Percentiles rank a stretch among this genome's conserved stretches.
Evolutionary conservation across 2,888 invertebrate genomes (phyloP).

Genomic region (Kryphioiulus occultus): DNA sequence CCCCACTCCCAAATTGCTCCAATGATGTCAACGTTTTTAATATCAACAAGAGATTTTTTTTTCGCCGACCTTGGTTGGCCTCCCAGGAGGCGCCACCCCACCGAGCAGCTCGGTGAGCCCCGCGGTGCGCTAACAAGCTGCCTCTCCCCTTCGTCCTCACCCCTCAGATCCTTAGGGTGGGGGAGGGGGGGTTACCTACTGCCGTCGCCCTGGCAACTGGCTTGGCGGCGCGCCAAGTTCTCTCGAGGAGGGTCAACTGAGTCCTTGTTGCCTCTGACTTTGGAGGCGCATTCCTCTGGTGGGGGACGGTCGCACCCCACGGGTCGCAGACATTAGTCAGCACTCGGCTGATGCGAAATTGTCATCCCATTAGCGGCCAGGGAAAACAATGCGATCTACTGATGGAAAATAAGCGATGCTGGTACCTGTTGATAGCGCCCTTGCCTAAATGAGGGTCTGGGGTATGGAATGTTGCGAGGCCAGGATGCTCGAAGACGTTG

Average conservation of each 20-base stretch:
- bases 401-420: neutral
- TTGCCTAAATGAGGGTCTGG: neutral
- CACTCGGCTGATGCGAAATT: neutral
- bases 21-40: slow-evolving; percentile 25
- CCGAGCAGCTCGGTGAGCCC: slow-evolving; percentile 28
- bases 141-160: slow-evolving; percentile 14
- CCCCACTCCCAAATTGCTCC: neutral
- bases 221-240: neutral
- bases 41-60: neutral
- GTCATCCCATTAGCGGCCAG: neutral
- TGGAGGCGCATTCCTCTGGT: neutral
- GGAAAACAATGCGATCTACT: neutral
- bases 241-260: neutral
- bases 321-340: slow-evolving; percentile 3
- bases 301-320: neutral
- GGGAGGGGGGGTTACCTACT: slow-evolving; percentile 32
- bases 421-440: neutral
- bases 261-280: slow-evolving; percentile 3
- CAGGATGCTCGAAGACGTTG: neutral
- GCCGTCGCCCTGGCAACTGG: neutral
- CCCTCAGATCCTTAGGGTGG: slow-evolving; percentile 20
- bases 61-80: slow-evolving; percentile 30
- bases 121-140: slow-evolving; percentile 43
- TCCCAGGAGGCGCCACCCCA: slow-evolving; percentile 37
- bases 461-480: neutral